Percentiles rank a stretch among this genome's conserved stretches.
These are phyloP conservation scores for Cheilosia scutellata DNA, from an alignment of 2,888 invertebrate genomes.

Conservation along the genomic window DNA sequence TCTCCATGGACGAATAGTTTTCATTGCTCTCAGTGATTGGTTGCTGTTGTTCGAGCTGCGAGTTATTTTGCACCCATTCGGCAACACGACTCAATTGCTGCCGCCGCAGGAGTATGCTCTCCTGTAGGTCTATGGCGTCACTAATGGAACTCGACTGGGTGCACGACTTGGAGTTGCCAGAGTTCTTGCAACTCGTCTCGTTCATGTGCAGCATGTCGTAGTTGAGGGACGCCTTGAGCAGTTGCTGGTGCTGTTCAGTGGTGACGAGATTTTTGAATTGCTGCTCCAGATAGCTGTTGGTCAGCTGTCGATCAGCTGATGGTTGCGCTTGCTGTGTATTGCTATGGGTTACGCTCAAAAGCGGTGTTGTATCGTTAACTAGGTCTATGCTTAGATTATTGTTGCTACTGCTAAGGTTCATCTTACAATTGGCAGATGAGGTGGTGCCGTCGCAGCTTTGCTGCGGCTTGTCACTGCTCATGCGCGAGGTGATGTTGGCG, in stretches of 20 bases:
- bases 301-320: slow-evolving; percentile 63
- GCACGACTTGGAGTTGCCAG: slow-evolving; percentile 79
- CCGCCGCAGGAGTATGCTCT: slow-evolving; percentile 85
- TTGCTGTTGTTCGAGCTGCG: slow-evolving; percentile 84
- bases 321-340: slow-evolving; percentile 41
- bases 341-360: slow-evolving; percentile 76
- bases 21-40: slow-evolving; percentile 69
- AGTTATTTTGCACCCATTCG: slow-evolving; percentile 90
- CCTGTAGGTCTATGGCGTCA: slow-evolving; percentile 82
- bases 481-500: slow-evolving; percentile 49
- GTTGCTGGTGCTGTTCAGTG: slow-evolving; percentile 61
- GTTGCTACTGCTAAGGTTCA: slow-evolving; percentile 70
- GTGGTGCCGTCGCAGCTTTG: slow-evolving; percentile 52
- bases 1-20: slow-evolving; percentile 81
- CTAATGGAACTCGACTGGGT: slow-evolving; percentile 82
- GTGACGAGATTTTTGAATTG: slow-evolving; percentile 71
- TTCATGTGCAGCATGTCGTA: slow-evolving; percentile 75
- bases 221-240: slow-evolving; percentile 65
- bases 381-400: slow-evolving; percentile 71
- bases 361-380: slow-evolving; percentile 67
- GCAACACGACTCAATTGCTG: slow-evolving; percentile 89
- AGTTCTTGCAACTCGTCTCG: slow-evolving; percentile 80
- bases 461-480: slow-evolving; percentile 57
- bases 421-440: slow-evolving; percentile 59
- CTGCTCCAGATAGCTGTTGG: slow-evolving; percentile 73